phyloP scores from a whole-genome alignment of 1,140 invertebrate genomes.

The Brachionus manjavacas region DNA sequence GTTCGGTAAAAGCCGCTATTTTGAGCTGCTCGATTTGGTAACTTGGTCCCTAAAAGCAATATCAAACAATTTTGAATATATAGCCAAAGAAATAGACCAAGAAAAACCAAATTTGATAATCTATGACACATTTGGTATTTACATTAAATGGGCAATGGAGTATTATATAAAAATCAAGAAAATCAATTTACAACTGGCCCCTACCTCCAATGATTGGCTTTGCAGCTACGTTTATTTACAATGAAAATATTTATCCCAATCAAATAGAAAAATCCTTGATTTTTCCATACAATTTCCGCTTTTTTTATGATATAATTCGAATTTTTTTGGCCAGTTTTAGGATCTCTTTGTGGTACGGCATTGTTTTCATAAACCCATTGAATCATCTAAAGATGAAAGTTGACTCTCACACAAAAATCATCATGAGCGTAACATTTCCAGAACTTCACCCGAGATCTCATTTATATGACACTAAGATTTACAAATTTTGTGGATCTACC shows the following conservation, averaged over 20 bases:
- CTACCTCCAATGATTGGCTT: slow-evolving; percentile 22
- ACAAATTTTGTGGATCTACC: slow-evolving; percentile 35
- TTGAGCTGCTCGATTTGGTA: slow-evolving; percentile 1
- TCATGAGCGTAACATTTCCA: not conserved
- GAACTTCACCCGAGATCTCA: slow-evolving; percentile 20
- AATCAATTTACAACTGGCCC: not conserved
- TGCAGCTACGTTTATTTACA: slow-evolving; percentile 17
- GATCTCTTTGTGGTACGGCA: not conserved
- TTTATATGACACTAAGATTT: slow-evolving; percentile 10
- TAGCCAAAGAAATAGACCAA: not conserved
- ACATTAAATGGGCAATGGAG: slow-evolving; percentile 19
- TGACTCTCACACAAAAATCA: not conserved
- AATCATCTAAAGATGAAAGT: slow-evolving; percentile 18
- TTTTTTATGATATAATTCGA: not conserved
- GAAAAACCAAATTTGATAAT: slow-evolving; percentile 29
- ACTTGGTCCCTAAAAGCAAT: not conserved
- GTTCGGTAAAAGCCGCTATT: not conserved
- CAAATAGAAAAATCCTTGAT: not conserved
- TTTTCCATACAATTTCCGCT: slow-evolving; percentile 18
- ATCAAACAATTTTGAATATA: not conserved
- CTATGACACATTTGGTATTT: slow-evolving; percentile 17
- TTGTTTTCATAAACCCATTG: not conserved
- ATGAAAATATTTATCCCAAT: slow-evolving; percentile 20
- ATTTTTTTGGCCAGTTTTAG: not conserved
- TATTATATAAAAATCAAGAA: not conserved